Base-by-base conservation (phyloP, 2,797 vertebrate genomes). In the Cynopterus sphinx region DNA sequence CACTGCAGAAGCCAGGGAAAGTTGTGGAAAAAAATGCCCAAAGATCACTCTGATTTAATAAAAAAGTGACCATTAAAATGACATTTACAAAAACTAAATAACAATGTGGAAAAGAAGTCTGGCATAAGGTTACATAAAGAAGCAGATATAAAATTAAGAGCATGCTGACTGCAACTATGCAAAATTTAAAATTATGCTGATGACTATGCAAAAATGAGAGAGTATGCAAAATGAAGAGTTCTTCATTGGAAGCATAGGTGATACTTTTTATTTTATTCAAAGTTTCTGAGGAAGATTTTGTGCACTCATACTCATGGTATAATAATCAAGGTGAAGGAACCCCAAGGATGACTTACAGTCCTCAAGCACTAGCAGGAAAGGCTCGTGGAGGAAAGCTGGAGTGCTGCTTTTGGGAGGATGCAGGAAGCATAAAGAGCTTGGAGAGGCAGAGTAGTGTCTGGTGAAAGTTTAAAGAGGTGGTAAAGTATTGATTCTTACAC, bases 161-260 rank as follows among this genome's bases (percentile, higher is more conserved):
- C 26, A 83, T 19, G 41, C 46, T 51, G 79, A 77, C n/a, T n/a
- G 39, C 11, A 81, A 46, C 78, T 91, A 46, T 65, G 53, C n/a
- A 55, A 53, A 93, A 81, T 57, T 22, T 82, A 36, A 89, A 84
- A 61, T 84, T 55, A 74, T 75, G 53, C 77, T 86, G 94, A 61
- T 22, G 75, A 59, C 53, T 68, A 68, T n/a, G 73, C 46, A 96
- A 96, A 94, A 88, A 63, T 46, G 46, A 90, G 53, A 90, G 59
- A 41, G 9, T 33, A 63, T 57, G 26, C 33, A 94, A 57, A 61
- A 86, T 19, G 33, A 84, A 91, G 36, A 57, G 13, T 74, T 70
- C 55, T 59, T 49, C 46, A 49, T 49, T 28, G 31, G 65, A 24
- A 63, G 12, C 49, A n/a, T 28, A n/a, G 39, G n/a, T 57, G 51